Conservation (phyloP, 2,888 invertebrate genomes). For the Eumacrocentrus americanus region DNA sequence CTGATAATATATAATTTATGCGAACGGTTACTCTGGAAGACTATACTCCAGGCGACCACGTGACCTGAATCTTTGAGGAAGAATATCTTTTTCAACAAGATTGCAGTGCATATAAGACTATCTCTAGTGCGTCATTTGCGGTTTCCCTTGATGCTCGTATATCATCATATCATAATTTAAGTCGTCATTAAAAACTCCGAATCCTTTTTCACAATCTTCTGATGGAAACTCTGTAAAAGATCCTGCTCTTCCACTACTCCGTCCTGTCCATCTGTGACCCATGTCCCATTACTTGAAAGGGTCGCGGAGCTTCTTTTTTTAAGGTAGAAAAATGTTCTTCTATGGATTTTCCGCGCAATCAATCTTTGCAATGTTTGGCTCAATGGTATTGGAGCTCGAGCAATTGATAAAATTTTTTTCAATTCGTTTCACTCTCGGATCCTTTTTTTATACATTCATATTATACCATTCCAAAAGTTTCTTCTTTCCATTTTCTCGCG, state of each 20-base stretch:
- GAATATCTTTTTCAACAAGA: background rate
- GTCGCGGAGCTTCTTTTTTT: background rate
- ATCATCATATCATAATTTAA: no score
- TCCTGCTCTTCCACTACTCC: slow-evolving; percentile 28
- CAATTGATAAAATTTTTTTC: background rate
- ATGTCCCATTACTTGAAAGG: background rate
- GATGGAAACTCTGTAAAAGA: no score
- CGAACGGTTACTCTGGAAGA: slow-evolving; percentile 29
- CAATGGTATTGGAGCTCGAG: background rate
- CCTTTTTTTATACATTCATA: background rate
- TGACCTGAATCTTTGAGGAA: slow-evolving; percentile 31
- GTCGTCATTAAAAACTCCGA: no score
- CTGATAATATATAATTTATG: slow-evolving; percentile 36
- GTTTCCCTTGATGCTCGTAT: background rate
- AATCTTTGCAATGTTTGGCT: background rate
- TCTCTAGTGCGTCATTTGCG: background rate
- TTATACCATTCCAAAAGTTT: no score
- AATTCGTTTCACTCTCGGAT: background rate
- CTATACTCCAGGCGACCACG: slow-evolving; percentile 20
- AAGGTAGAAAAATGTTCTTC: background rate
- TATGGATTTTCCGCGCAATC: background rate
- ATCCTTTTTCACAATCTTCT: slow-evolving; percentile 3
- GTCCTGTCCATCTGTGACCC: slow-evolving; percentile 7
- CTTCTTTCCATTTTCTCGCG: no score
- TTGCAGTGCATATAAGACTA: background rate